phyloP scores from a whole-genome alignment of 2,797 vertebrate species.

The Muscicapa striata region DNA sequence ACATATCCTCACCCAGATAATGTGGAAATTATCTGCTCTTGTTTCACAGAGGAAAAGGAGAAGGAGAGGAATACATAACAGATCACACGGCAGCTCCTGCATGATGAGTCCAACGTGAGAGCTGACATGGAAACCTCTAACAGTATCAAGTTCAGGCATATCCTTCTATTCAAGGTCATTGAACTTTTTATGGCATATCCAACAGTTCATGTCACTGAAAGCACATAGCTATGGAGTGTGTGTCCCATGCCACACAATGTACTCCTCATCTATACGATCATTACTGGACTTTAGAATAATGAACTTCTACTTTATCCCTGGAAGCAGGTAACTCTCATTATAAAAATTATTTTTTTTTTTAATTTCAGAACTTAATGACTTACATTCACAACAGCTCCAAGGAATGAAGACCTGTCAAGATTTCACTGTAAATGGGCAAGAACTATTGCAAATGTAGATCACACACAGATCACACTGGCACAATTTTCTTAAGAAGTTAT shows the following conservation, averaged over 20 bases:
- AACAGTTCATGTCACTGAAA: background rate
- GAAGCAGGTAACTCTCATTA: background rate
- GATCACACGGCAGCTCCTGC: background rate
- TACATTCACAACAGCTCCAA: background rate
- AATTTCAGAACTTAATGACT: background rate
- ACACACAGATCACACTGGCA: background rate
- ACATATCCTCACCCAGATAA: background rate
- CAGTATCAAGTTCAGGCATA: background rate
- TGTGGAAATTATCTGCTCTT: background rate
- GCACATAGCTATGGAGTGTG: background rate
- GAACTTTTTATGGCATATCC: background rate
- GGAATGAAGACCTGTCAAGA: background rate
- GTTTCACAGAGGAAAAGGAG: background rate
- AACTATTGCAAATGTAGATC: background rate
- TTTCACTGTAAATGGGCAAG: background rate
- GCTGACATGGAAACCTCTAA: background rate
- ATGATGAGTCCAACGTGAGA: background rate
- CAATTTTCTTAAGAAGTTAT: background rate
- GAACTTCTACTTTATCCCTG: background rate
- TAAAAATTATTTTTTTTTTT: background rate
- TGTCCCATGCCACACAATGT: rapidly evolving
- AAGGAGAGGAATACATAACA: background rate
- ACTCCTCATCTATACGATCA: background rate
- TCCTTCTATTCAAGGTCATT: background rate
- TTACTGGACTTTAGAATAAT: background rate